Percentiles rank a stretch among this genome's conserved stretches.
These are phyloP conservation scores for Passer montanus DNA, from an alignment of 2,113 vertebrate species.

Conservation along the genomic window DNA sequence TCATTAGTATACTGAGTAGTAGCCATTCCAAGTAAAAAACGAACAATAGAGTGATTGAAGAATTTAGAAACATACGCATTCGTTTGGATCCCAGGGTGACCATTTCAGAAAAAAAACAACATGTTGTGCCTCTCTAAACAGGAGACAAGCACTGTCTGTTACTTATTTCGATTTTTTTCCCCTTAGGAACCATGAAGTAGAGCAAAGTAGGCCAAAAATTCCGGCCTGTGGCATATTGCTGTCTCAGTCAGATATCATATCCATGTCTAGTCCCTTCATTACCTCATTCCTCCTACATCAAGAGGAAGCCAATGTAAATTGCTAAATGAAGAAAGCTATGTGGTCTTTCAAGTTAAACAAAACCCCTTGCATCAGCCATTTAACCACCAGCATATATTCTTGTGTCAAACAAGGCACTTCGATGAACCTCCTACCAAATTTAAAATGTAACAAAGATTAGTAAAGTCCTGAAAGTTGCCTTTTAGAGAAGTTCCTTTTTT, in stretches of 20 bases:
- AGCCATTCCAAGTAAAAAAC: neutral
- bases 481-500: neutral
- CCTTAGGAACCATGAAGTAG: neutral
- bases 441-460: neutral
- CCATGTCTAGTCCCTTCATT: slow-evolving; percentile 36
- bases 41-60: neutral
- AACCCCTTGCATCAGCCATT: slow-evolving; percentile 24
- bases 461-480: neutral
- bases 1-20: neutral
- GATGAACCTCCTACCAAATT: neutral
- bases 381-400: neutral
- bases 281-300: slow-evolving; percentile 56
- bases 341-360: slow-evolving; percentile 36
- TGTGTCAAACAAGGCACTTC: neutral
- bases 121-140: neutral
- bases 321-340: slow-evolving; percentile 47
- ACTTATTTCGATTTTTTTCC: neutral
- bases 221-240: neutral
- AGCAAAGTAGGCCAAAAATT: neutral
- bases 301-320: slow-evolving; percentile 49
- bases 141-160: neutral
- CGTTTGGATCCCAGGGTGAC: neutral
- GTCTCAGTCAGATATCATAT: slow-evolving; percentile 1
- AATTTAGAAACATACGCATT: neutral
- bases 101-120: neutral